Base-by-base conservation (phyloP, 2,888 invertebrate genomes). In the Drosophila borborema region DNA sequence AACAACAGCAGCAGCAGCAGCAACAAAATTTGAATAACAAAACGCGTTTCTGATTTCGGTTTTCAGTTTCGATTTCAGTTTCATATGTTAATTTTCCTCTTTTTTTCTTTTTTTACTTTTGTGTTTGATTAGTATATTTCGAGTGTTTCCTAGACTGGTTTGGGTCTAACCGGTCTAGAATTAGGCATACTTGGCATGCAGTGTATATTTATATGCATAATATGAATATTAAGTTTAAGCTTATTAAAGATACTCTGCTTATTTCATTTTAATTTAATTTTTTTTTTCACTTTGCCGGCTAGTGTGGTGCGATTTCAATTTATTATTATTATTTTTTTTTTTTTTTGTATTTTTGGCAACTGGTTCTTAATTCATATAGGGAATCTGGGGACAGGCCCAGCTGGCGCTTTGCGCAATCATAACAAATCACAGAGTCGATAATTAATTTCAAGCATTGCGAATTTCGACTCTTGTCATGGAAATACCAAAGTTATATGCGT, bases 401-500 rank as follows among this genome's bases (percentile, higher is more conserved):
- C 51, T 41, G 74, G 65, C 81, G 56, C 66, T 62, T 79, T 77
- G 67, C 71, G 64, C 74, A 81, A 77, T 82, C 77, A 67, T 49
- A 80, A 72, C 80, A 80, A 84, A 84, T 81, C 77, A 64, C 64
- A 69, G 64, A 69, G 68, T 65, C 62, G 81, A 70, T 81, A 84
- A 87, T 85, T 87, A 85, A 81, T 82, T 81, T 85, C 49, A 76
- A 59, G 72, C 69, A 80, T 87, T 87, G 82, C 88, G 69, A 87
- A 82, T 84, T 65, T 65, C 34, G 48, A 18, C 67, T 81, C 74
- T 80, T 77, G 63, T 56, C 60, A 56, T 64, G 84, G 88, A 87
- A 85, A 85, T 87, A 70, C 84, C 84, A 73, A 67, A 77, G 68
- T 54, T 68, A 78, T 71, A 71, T 74, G 77, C 62, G 65, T 67